phyloP scores from a whole-genome alignment of 1,140 invertebrate species.

The Palaemon carinicauda region DNA sequence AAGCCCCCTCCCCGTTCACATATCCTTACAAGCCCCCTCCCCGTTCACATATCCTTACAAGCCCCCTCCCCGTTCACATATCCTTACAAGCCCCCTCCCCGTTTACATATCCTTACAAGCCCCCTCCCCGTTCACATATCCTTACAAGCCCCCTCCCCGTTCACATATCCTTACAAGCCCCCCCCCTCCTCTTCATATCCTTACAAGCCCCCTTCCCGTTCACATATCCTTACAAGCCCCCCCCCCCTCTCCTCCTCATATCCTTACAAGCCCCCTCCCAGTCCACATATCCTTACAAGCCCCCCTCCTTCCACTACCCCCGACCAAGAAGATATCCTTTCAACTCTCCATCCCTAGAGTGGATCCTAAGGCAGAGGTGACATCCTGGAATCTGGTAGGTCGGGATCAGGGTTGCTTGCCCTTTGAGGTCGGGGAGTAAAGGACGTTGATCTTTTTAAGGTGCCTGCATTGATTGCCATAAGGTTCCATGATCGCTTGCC shows the following conservation, averaged over 20 bases:
- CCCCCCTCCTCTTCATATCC: background rate
- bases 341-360: background rate
- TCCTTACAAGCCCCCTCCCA: background rate
- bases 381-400: too few species aligned
- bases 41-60: background rate
- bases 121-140: background rate
- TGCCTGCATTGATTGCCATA: too few species aligned
- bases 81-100: background rate
- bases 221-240: background rate
- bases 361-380: too few species aligned
- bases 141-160: background rate
- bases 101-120: background rate
- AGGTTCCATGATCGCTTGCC: too few species aligned
- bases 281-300: background rate
- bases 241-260: background rate
- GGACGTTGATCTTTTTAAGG: too few species aligned
- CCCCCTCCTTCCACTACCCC: background rate
- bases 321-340: too few species aligned
- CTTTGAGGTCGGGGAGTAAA: too few species aligned
- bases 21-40: background rate
- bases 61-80: background rate
- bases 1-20: background rate
- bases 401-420: too few species aligned
- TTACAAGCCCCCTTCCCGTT: background rate
- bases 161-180: background rate